phyloP scores from a whole-genome alignment of 2,113 vertebrate genomes.

The Neotragus pygmaeus region DNA sequence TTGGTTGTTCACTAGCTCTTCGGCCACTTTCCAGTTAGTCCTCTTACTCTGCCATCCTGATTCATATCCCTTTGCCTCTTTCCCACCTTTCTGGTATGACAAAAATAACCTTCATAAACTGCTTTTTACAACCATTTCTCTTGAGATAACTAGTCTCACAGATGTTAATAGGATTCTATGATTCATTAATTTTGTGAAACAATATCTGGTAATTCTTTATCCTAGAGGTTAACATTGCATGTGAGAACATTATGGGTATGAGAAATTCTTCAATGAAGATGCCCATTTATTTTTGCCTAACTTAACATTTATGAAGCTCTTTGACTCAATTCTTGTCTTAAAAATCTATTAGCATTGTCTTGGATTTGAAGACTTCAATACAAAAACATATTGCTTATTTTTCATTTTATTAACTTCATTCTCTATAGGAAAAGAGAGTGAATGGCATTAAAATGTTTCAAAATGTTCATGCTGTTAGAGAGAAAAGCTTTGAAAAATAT shows the following conservation, averaged over 20 bases:
- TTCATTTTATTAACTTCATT: not conserved
- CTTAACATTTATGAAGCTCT: not conserved
- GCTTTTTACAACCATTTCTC: not conserved
- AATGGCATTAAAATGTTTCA: not conserved
- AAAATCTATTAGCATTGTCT: not conserved
- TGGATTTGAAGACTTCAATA: not conserved
- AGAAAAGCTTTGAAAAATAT: not conserved
- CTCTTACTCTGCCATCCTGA: not conserved
- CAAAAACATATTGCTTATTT: not conserved
- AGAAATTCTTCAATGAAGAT: not conserved
- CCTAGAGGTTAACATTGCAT: not conserved
- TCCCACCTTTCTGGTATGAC: not conserved
- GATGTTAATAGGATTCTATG: not conserved
- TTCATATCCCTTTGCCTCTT: not conserved
- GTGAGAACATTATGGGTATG: not conserved
- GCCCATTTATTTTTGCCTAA: not conserved
- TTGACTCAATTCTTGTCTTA: not conserved
- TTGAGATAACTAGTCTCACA: not conserved
- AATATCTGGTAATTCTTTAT: not conserved
- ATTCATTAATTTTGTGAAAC: not conserved
- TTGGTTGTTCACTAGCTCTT: not conserved
- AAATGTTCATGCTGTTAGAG: not conserved
- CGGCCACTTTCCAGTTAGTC: not conserved
- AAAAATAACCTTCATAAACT: not conserved
- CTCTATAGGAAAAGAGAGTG: not conserved